These are phyloP conservation scores for Diadromus collaris DNA, from an alignment of 2,888 invertebrate genomes.

Conservation along the genomic window DNA sequence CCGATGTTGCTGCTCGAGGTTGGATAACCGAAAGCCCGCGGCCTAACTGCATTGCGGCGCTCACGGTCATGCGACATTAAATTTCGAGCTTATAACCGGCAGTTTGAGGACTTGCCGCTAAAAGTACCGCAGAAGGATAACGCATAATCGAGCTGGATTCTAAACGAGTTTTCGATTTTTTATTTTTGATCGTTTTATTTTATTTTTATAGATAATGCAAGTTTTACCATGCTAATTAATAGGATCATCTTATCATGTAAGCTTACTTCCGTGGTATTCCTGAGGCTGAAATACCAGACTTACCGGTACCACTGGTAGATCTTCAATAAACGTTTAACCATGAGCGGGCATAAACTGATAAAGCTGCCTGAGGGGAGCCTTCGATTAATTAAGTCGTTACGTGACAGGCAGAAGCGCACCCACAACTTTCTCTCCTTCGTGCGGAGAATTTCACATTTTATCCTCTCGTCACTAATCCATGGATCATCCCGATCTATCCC, in stretches of 20 bases:
- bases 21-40: conserved; percentile 29
- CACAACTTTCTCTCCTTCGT: conserved; percentile 50
- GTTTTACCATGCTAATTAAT: not conserved
- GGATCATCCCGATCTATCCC: not conserved
- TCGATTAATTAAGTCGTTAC: conserved; percentile 56
- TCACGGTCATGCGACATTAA: conserved; percentile 39
- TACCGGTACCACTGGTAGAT: conserved; percentile 13
- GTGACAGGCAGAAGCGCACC: conserved; percentile 45
- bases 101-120: conserved; percentile 5
- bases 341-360: conserved; percentile 38
- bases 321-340: conserved; percentile 49
- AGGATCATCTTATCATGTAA: not conserved
- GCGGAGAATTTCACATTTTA: conserved; percentile 31
- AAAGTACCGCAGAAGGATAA: not conserved
- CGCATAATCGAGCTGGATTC: not conserved
- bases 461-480: conserved; percentile 33
- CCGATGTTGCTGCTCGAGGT: conserved; percentile 14
- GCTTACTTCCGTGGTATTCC: not conserved
- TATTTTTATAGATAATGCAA: not conserved
- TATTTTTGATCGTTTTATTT: not conserved
- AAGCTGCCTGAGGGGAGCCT: conserved; percentile 48
- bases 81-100: conserved; percentile 35
- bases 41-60: conserved; percentile 30
- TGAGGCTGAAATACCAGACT: conserved; percentile 10
- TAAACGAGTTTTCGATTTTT: not conserved